These are phyloP conservation scores for Echinarachnius parma DNA, from an alignment of 53 echinoderm and acorn worm species.

Conservation along the genomic window DNA sequence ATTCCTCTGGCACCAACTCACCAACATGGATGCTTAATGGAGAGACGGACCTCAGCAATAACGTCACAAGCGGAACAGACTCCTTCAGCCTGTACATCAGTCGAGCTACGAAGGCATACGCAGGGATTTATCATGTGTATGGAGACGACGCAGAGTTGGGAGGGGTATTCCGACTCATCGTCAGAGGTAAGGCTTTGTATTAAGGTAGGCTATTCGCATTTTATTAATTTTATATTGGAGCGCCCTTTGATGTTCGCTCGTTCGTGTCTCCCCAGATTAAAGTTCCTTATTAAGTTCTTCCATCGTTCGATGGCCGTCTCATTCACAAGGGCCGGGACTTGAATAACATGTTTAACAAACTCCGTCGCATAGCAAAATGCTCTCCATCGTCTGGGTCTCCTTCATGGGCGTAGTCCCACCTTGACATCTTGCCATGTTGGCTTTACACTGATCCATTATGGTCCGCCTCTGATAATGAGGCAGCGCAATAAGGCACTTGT, in stretches of 20 bases:
- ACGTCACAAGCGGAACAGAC: background rate
- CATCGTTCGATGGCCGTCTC: background rate
- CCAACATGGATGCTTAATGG: conserved; percentile 1
- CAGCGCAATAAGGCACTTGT: too few relatives aligned
- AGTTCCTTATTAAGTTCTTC: too few relatives aligned
- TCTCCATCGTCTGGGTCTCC: too few relatives aligned
- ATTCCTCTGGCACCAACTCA: background rate
- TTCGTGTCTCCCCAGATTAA: too few relatives aligned
- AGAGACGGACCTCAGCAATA: background rate
- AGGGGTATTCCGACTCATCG: conserved; percentile 9
- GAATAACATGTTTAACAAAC: background rate
- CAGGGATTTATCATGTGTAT: conserved; percentile 18
- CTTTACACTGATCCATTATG: too few relatives aligned
- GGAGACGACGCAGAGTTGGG: background rate
- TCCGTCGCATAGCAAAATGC: too few relatives aligned
- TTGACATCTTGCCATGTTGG: too few relatives aligned
- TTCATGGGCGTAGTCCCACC: too few relatives aligned
- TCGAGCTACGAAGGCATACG: conserved; percentile 5
- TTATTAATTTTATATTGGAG: background rate
- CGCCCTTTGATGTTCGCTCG: too few relatives aligned
- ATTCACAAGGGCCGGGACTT: too few relatives aligned
- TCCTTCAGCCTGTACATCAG: conserved; percentile 5
- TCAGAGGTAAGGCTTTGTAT: conserved; percentile 1
- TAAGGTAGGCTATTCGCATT: background rate
- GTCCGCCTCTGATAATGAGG: too few relatives aligned